Conservation (phyloP, 2,113 vertebrate species). For the Coregonus clupeaformis region DNA sequence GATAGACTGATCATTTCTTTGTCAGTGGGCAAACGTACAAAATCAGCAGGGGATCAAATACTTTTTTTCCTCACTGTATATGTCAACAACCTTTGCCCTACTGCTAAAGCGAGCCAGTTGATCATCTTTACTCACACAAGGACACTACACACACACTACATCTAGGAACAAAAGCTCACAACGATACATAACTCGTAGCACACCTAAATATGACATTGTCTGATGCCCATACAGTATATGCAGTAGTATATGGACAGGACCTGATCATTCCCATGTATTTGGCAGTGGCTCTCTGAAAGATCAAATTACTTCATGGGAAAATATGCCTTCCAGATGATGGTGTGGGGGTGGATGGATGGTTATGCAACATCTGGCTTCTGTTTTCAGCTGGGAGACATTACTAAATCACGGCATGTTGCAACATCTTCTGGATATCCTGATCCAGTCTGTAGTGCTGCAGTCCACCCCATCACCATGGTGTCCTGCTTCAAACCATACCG, state of each 20-base stretch:
- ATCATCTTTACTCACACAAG: background rate
- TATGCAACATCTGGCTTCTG: constrained; percentile 40
- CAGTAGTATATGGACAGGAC: background rate
- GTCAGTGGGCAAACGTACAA: too few species aligned
- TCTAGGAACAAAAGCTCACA: too few species aligned
- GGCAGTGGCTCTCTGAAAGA: constrained; percentile 5
- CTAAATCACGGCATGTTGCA: constrained; percentile 16
- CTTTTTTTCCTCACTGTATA: too few species aligned
- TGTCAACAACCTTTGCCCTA: background rate
- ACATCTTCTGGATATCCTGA: constrained; percentile 11
- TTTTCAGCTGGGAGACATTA: constrained; percentile 9
- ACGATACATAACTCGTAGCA: background rate
- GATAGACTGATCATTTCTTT: too few species aligned
- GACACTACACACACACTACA: background rate
- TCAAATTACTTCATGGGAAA: constrained; percentile 7
- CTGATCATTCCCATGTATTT: background rate
- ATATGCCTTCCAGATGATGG: constrained; percentile 30
- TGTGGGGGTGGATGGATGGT: constrained; percentile 16
- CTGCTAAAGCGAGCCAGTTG: background rate
- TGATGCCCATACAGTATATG: too few species aligned
- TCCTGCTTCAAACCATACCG: constrained; percentile 37
- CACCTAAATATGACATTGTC: background rate
- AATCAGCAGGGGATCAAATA: too few species aligned
- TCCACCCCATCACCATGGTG: constrained; percentile 27
- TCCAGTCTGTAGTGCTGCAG: background rate